These are phyloP conservation scores for Hypercompe scribonia DNA, from an alignment of 2,888 invertebrate species.

Conservation along the genomic window DNA sequence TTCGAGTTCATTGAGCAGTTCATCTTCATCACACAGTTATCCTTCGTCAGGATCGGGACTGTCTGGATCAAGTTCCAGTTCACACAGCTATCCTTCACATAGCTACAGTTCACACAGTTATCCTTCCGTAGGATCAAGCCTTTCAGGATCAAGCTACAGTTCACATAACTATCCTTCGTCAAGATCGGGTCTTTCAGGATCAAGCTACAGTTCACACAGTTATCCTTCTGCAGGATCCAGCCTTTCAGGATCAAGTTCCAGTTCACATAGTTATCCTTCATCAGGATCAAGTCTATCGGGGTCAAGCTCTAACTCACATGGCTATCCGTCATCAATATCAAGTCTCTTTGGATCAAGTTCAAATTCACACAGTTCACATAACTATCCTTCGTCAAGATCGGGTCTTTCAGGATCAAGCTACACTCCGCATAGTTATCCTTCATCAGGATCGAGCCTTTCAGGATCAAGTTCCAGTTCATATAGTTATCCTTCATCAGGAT, in stretches of 20 bases:
- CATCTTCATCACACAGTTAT: slow-evolving; percentile 6
- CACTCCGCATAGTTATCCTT: background rate
- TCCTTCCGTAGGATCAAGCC: slow-evolving; percentile 5
- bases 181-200: slow-evolving; percentile 7
- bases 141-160: background rate
- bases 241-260: slow-evolving; percentile 25
- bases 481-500: slow-evolving; percentile 38
- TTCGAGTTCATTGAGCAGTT: slow-evolving; percentile 25
- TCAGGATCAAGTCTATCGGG: slow-evolving; percentile 13
- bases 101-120: slow-evolving; percentile 1
- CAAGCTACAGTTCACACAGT: slow-evolving; percentile 9
- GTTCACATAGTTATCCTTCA: background rate
- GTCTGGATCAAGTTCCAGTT: background rate
- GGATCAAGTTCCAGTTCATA: slow-evolving; percentile 19
- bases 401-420: slow-evolving; percentile 40
- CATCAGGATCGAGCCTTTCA: slow-evolving; percentile 3
- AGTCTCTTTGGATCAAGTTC: background rate
- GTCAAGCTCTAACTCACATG: slow-evolving; percentile 11
- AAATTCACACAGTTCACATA: slow-evolving; percentile 13
- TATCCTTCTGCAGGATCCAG: slow-evolving; percentile 33
- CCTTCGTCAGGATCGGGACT: slow-evolving; percentile 7
- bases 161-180: background rate
- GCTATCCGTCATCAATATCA: background rate
- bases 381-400: slow-evolving; percentile 41
- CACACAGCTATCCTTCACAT: background rate